phyloP scores from a whole-genome alignment of 1,140 invertebrate genomes.

The Cepaea nemoralis region DNA sequence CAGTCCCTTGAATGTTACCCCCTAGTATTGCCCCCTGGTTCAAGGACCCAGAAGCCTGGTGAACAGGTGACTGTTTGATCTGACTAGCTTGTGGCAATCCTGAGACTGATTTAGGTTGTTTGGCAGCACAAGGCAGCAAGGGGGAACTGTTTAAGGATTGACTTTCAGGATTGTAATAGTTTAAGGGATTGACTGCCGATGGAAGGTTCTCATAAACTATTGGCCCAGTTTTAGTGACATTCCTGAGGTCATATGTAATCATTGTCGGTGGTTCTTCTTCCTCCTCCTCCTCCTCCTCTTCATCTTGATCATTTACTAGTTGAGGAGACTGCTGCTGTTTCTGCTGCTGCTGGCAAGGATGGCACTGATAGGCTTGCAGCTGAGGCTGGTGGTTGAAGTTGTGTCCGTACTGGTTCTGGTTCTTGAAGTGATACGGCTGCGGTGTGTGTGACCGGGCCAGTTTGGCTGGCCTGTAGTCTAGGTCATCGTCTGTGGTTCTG shows the following conservation, averaged over 20 bases:
- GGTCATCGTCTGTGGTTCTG: constrained; percentile 9
- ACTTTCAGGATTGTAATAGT: not conserved
- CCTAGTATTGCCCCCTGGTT: not conserved
- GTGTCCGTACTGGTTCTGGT: not conserved
- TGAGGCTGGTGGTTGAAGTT: not conserved
- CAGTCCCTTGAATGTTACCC: not conserved
- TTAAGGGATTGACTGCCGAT: not conserved
- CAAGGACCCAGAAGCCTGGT: not conserved
- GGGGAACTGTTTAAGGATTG: not conserved
- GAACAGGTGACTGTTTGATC: not conserved
- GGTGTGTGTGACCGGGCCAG: constrained; percentile 59
- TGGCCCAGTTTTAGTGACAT: not conserved
- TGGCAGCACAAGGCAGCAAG: not conserved
- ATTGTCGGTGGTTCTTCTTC: constrained; percentile 8
- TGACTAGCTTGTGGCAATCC: not conserved
- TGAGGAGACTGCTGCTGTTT: constrained; percentile 8
- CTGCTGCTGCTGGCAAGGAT: not conserved
- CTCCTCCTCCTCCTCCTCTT: not conserved
- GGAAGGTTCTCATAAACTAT: constrained; percentile 4
- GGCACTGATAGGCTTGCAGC: not conserved
- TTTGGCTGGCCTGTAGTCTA: constrained; percentile 46
- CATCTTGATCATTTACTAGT: not conserved
- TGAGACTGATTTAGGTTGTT: not conserved
- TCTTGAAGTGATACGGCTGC: constrained; percentile 49
- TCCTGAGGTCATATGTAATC: not conserved